Evolutionary conservation across 1,140 invertebrate species (phyloP).

Genomic region (Stegodyphus dumicola): DNA sequence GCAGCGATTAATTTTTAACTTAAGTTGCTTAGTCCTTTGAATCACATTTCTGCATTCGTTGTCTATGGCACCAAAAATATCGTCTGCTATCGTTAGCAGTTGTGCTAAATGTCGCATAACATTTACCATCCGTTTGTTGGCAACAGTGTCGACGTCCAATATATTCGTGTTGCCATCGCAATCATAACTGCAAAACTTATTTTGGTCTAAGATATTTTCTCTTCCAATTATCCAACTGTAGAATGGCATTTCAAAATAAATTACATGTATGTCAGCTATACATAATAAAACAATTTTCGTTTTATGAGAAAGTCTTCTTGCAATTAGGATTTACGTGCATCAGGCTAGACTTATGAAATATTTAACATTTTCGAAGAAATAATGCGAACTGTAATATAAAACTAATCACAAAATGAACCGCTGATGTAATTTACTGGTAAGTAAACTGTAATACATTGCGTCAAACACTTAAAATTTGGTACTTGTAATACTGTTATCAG

Average conservation of each 20-base stretch:
- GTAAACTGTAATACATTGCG: too few relatives aligned
- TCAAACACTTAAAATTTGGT: too few relatives aligned
- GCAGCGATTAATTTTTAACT: constrained; percentile 18
- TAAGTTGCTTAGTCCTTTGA: constrained; percentile 43
- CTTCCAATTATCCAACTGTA: not conserved
- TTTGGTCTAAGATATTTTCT: not conserved
- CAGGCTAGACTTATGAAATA: not conserved
- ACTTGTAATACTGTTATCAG: too few relatives aligned
- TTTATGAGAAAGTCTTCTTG: too few relatives aligned
- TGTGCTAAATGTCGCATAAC: constrained; percentile 33
- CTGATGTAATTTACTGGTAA: too few relatives aligned
- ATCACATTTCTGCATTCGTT: constrained; percentile 34
- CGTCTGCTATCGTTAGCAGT: constrained; percentile 2
- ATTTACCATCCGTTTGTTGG: constrained; percentile 32
- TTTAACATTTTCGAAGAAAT: too few relatives aligned
- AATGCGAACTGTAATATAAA: too few relatives aligned
- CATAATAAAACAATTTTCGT: too few relatives aligned
- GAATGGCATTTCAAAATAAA: not conserved
- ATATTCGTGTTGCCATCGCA: too few relatives aligned
- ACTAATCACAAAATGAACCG: too few relatives aligned
- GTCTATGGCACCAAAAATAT: constrained; percentile 39
- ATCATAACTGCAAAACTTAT: not conserved
- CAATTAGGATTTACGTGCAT: not conserved
- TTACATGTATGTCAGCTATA: not conserved
- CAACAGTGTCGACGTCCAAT: not conserved